Evolutionary conservation across 2,797 vertebrate species (phyloP).

Genomic region (Cossypha niveicapilla): DNA sequence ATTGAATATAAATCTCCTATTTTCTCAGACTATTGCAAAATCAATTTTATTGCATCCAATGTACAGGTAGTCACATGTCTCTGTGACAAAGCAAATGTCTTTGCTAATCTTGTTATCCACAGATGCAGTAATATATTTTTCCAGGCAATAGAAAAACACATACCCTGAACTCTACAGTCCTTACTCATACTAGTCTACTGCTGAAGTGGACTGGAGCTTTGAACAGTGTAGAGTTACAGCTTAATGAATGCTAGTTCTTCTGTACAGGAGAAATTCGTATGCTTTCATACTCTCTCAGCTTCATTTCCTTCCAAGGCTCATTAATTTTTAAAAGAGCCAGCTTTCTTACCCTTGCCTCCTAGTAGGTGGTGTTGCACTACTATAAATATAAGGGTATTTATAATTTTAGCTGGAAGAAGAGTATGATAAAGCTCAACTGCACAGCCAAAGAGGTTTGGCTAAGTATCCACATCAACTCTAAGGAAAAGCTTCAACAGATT

Average conservation of each 20-base stretch:
- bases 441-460: slow-evolving; percentile 27
- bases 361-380: slow-evolving; percentile 58
- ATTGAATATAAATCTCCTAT: not conserved
- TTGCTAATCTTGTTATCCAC: not conserved
- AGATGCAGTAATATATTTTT: slow-evolving; percentile 44
- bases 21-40: not conserved
- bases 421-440: slow-evolving; percentile 44
- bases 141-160: not conserved
- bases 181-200: slow-evolving; percentile 12
- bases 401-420: slow-evolving; percentile 38
- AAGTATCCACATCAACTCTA: slow-evolving; percentile 15
- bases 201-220: slow-evolving; percentile 43
- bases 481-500: not conserved
- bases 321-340: slow-evolving; percentile 66
- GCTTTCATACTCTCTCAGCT: slow-evolving; percentile 63
- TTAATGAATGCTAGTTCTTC: slow-evolving; percentile 61
- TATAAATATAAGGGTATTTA: slow-evolving; percentile 47
- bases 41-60: not conserved
- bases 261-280: slow-evolving; percentile 52
- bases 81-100: not conserved
- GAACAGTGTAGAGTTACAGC: slow-evolving; percentile 51
- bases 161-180: not conserved
- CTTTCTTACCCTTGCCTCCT: slow-evolving; percentile 59
- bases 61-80: not conserved
- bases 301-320: slow-evolving; percentile 68